Evolutionary conservation across 2,888 invertebrate species (phyloP), one percentile per base, ranked within the genome.

Genomic region (Seira sanloemensis): DNA sequence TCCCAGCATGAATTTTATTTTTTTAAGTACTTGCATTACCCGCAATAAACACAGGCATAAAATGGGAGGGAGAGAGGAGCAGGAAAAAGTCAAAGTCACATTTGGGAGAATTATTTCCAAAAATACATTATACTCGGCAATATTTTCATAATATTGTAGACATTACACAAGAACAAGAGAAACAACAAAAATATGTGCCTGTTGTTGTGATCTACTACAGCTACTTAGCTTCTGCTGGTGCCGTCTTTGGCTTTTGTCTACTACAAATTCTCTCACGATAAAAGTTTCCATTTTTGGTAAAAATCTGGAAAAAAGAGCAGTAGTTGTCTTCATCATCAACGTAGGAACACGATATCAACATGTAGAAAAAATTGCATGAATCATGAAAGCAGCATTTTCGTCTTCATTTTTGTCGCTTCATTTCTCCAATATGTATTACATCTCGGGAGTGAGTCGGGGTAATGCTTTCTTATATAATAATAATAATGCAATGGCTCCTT

Each of bases 341-440:
- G 68, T 50, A 12, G 50, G 7, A 54, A 62, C 37, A 62, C 37
- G 37, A 79, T 72, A 79, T 73, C 50, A 79, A 72, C 71, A 65
- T 73, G 62, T 26, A 73, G 7, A 25, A 66, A 79, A 79, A 50
- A 65, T 50, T 66, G 54, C 79, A 73, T 73, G 79, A 79, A 79
- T 79, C 79, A 73, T 66, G 73, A 66, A 79, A 73, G 73, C 27
- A 73, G 37, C 79, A 79, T 72, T 73, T 72, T 67, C 54, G 76
- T 76, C 75, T 75, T 75, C 37, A 75, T 50, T 76, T 77, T 79
- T 79, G 72, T 79, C 67, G 78, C 78, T 78, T 78, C 78, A 78
- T 78, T 78, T 68, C 65, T 78, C 76, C 65, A 71, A 46, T 71
- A 78, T 78, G 78, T 78, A 78, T 71, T 78, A 77, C 77, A 77